These are phyloP conservation scores for Haemorhous mexicanus DNA, from an alignment of 2,113 vertebrate genomes.

Conservation along the genomic window DNA sequence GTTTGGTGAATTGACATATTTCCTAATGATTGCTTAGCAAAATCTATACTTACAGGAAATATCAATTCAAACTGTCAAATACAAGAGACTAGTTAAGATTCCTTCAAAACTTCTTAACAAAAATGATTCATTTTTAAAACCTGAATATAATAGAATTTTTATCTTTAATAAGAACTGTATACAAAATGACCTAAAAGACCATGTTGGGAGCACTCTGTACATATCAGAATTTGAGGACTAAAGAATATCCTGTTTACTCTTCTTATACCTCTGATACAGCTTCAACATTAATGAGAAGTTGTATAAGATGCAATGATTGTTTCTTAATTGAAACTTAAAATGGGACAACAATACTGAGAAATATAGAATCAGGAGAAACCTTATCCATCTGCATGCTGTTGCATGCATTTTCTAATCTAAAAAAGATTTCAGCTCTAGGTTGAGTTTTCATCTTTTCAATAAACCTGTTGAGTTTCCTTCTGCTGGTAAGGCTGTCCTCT, in stretches of 20 bases:
- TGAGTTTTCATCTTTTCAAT: not conserved
- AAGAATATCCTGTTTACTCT: not conserved
- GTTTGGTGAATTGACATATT: not conserved
- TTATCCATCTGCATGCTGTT: not conserved
- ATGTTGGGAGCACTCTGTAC: rapidly evolving
- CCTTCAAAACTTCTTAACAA: not conserved
- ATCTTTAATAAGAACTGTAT: not conserved
- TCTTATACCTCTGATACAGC: not conserved
- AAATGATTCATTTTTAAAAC: not conserved
- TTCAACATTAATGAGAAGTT: not conserved
- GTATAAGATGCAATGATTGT: not conserved
- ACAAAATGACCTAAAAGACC: not conserved
- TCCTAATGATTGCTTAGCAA: not conserved
- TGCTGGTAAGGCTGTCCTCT: not conserved
- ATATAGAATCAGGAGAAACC: not conserved
- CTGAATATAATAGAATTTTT: not conserved
- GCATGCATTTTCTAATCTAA: not conserved
- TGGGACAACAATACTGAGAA: not conserved
- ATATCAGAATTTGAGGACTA: not conserved
- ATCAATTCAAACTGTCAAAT: not conserved
- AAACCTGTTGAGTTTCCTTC: not conserved
- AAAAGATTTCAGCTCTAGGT: not conserved
- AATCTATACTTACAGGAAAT: not conserved
- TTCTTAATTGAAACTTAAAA: not conserved
- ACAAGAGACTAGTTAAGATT: not conserved